Base-by-base conservation (phyloP, 2,113 vertebrate species). In the Menidia beryllina region DNA sequence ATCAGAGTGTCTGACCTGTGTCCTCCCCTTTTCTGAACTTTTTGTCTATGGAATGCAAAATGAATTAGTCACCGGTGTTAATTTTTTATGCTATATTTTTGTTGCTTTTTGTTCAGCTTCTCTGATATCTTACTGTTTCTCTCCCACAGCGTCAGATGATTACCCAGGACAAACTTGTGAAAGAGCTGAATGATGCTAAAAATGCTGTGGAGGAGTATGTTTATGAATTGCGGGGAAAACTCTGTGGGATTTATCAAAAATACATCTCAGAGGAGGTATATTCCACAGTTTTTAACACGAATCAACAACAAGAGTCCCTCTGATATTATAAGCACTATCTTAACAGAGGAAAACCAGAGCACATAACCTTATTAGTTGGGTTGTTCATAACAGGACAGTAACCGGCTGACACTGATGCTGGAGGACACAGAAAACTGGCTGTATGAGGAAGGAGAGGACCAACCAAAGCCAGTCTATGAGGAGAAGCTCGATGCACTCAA, bases 121-220 rank as follows among this genome's bases (percentile, higher is more conserved):
- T 14, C 25, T 0, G 10, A n/a, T 5, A 19, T 3, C 53, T 23
- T 23, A 52, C 26, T 62, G 34, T 10, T 61, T 63, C 66, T 21
- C 13, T 11, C 24, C 3, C 25, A 2, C 82, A 98, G 97, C 93
- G 93, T 50, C 97, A 96, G 85, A 98, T 98, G 97, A 95, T 97
- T 72, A 92, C 95, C 88, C 97, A 98, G 87, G 97, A 98, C 84
- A 98, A 97, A 69, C 89, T 97, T 72, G 97, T 98, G 84, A 98
- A 98, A 72, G 97, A 98, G 84, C 84, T 94, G 75, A 98, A 96
- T 23, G 97, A 98, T 77, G 95, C 97, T 13, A 98, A 98, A 87
- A 98, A 98, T 70, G 94, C 94, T 47, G 96, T 98, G 82, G 97
- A 98, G 89, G 97, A 98, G 61, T 98, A 97, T 7, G 97, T 98